Conservation (phyloP, 2,888 invertebrate species). For the Acleris laterana region DNA sequence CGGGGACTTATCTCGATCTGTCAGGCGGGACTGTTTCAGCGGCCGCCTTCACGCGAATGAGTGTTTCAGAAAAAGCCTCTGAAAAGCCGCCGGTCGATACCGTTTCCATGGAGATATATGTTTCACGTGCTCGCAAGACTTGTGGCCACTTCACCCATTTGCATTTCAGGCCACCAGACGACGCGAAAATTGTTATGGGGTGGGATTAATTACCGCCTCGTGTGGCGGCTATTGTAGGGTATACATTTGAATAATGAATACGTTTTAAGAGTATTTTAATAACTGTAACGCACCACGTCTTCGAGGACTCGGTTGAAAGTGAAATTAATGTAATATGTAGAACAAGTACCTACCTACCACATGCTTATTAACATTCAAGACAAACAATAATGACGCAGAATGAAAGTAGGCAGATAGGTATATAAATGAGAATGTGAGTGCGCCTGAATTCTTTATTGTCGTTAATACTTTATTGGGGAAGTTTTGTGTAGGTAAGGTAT, state of each 20-base stretch:
- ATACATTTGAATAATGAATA: slow-evolving; percentile 28
- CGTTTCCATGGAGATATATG: slow-evolving; percentile 76
- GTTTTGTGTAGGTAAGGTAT: too few species aligned
- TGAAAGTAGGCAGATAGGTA: slow-evolving; percentile 17
- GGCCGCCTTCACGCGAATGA: slow-evolving; percentile 77
- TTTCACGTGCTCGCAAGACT: slow-evolving; percentile 72
- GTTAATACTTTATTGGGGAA: background rate
- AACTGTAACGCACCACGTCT: slow-evolving; percentile 20
- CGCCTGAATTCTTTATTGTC: slow-evolving; percentile 6
- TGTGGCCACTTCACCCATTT: slow-evolving; percentile 69
- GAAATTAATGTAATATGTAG: slow-evolving; percentile 13
- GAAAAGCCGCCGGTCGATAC: slow-evolving; percentile 82
- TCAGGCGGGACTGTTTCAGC: slow-evolving; percentile 74
- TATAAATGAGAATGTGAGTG: slow-evolving; percentile 1
- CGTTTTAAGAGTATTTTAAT: slow-evolving; percentile 14
- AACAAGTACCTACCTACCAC: slow-evolving; percentile 5
- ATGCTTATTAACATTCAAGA: slow-evolving; percentile 30
- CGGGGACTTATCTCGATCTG: slow-evolving; percentile 57
- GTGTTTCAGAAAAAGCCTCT: slow-evolving; percentile 77
- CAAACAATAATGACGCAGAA: slow-evolving; percentile 29
- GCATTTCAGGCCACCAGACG: slow-evolving; percentile 77
- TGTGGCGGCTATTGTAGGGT: slow-evolving; percentile 17
- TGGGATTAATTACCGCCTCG: slow-evolving; percentile 48
- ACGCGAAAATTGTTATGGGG: slow-evolving; percentile 60
- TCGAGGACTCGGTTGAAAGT: slow-evolving; percentile 29